These are phyloP conservation scores for Dromius quadrimaculatus DNA, from an alignment of 2,888 invertebrate species.

Conservation along the genomic window DNA sequence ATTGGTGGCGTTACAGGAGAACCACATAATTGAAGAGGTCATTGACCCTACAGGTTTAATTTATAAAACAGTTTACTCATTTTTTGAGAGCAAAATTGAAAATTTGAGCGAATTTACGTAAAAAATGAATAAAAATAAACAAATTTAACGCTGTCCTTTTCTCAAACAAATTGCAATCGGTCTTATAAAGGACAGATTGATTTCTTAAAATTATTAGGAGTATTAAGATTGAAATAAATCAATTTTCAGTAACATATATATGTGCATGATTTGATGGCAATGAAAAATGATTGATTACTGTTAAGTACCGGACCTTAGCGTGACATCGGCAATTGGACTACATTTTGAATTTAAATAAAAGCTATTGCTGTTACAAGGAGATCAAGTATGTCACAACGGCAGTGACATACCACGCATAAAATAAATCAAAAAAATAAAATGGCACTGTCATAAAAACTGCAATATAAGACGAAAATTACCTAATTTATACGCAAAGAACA, in stretches of 20 bases:
- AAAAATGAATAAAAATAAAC: too few relatives aligned
- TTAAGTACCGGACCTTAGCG: slow-evolving; percentile 38
- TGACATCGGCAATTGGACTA: slow-evolving; percentile 31
- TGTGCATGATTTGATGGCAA: background rate
- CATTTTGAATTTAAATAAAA: slow-evolving; percentile 35
- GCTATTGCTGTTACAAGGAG: slow-evolving; percentile 42
- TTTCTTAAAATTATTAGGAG: too few relatives aligned
- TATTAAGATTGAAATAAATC: background rate
- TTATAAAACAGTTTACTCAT: too few relatives aligned
- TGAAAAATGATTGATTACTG: slow-evolving; percentile 17
- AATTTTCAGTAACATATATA: background rate
- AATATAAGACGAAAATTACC: slow-evolving; percentile 40
- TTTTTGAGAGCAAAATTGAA: too few relatives aligned
- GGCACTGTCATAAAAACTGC: slow-evolving; percentile 51
- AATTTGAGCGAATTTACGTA: too few relatives aligned
- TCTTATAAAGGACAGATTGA: too few relatives aligned
- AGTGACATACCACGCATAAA: slow-evolving; percentile 47
- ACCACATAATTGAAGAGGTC: too few relatives aligned
- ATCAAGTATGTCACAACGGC: slow-evolving; percentile 46
- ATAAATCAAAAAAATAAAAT: slow-evolving; percentile 37
- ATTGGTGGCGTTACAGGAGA: too few relatives aligned
- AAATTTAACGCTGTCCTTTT: too few relatives aligned
- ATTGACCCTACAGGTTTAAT: too few relatives aligned
- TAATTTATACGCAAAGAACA: slow-evolving; percentile 40
- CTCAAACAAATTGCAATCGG: too few relatives aligned